A percentile compares a stretch with the other conserved stretches of the same genome.
Evolutionary conservation across 1,140 invertebrate species (phyloP).

Genomic region (Pogonomyrmex californicus): DNA sequence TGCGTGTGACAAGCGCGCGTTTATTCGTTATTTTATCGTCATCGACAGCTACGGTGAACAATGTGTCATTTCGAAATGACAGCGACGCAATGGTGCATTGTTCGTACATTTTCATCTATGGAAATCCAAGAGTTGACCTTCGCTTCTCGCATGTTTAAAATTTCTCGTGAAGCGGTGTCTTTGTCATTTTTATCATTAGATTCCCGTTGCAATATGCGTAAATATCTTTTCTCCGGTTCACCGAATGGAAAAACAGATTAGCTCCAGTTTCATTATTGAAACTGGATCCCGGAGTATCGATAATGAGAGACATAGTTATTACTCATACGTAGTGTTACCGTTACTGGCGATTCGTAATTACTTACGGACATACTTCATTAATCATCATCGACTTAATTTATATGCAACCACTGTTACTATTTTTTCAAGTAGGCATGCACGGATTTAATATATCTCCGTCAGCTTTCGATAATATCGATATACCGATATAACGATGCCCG

Average conservation of each 20-base stretch:
- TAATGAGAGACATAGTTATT: constrained; percentile 9
- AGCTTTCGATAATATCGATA: constrained; percentile 6
- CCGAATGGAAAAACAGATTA: not conserved
- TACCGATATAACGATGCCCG: not conserved
- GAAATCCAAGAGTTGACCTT: constrained; percentile 13
- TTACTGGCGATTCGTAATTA: constrained; percentile 37
- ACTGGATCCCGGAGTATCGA: constrained; percentile 5
- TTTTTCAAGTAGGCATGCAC: not conserved
- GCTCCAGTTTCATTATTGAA: constrained; percentile 14
- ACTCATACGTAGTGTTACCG: constrained; percentile 11
- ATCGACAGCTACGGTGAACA: constrained; percentile 60
- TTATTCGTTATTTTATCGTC: constrained; percentile 75
- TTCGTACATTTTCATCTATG: constrained; percentile 43
- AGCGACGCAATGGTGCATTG: constrained; percentile 58
- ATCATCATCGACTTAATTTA: constrained; percentile 26
- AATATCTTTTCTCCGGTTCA: not conserved
- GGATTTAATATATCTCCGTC: constrained; percentile 29
- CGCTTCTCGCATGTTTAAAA: constrained; percentile 14
- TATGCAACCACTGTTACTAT: not conserved
- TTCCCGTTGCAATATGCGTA: not conserved
- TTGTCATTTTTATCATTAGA: not conserved
- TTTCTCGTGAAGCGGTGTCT: not conserved
- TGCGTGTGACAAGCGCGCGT: constrained; percentile 70
- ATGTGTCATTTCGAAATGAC: constrained; percentile 67
- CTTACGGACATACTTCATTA: constrained; percentile 12